phyloP scores from a whole-genome alignment of 2,888 invertebrate genomes.

The Andrena bicolor region DNA sequence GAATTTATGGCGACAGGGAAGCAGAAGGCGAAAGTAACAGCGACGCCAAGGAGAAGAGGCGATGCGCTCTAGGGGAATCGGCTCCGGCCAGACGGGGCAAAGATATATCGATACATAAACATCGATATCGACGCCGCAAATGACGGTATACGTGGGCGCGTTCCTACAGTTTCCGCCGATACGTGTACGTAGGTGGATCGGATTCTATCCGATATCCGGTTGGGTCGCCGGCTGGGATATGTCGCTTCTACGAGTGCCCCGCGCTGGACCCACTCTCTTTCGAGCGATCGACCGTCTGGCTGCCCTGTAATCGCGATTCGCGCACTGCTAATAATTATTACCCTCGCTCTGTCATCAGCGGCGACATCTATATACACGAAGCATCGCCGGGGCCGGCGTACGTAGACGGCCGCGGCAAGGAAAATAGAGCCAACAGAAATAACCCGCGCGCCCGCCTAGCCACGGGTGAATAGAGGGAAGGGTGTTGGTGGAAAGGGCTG shows the following conservation, averaged over 20 bases:
- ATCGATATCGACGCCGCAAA: conserved; percentile 64
- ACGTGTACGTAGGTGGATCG: conserved; percentile 44
- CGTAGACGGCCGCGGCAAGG: conserved; percentile 33
- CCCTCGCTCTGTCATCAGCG: conserved; percentile 83
- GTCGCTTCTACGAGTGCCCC: conserved; percentile 32
- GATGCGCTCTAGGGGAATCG: conserved; percentile 24
- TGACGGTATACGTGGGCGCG: conserved; percentile 59
- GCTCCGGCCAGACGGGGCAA: conserved; percentile 9
- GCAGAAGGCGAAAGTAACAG: conserved; percentile 4
- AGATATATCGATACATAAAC: conserved; percentile 64
- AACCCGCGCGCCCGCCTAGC: conserved; percentile 60
- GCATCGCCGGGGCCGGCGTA: conserved; percentile 35
- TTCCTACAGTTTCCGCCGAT: conserved; percentile 48
- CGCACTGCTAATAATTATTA: conserved; percentile 84
- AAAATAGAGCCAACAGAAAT: conserved; percentile 70
- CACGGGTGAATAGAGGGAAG: conserved; percentile 21
- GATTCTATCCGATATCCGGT: conserved; percentile 43
- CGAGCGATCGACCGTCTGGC: conserved; percentile 52
- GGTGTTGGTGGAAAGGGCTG: conserved; percentile 28
- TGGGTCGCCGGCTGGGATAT: conserved; percentile 30
- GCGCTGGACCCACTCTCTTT: conserved; percentile 31
- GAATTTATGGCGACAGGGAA: conserved; percentile 7
- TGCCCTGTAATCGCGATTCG: conserved; percentile 84
- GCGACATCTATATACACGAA: conserved; percentile 77
- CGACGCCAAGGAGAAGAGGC: not conserved